Evolutionary conservation across 2,888 invertebrate species (phyloP), one percentile per base, ranked within the genome.

Genomic region (Stegophylla sp.): DNA sequence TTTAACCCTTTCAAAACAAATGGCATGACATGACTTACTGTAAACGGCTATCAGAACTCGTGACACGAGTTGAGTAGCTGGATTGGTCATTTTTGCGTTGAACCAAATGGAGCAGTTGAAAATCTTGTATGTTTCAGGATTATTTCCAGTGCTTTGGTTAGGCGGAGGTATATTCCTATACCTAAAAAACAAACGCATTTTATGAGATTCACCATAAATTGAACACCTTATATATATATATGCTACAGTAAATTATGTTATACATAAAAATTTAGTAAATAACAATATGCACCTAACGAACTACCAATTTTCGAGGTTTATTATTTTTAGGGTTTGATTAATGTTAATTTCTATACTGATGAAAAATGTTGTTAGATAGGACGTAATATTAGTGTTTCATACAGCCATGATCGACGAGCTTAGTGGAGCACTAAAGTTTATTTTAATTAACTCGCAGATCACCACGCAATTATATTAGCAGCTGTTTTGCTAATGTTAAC

Each of bases 41-140:
- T 28, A 77, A 20, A 77, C 5, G 2, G 28, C 1, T 15, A 69
- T 77, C 41, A 67, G 28, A 45, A 69, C 34, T 34, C 77, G 56
- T 0, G 77, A 67, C 15, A 20, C 56, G 48, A 45, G 59, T 15
- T 77, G 77, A 3, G 77, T 77, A 3, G 28, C 15, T 7, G 20
- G 4, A 34, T 48, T 77, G 0, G 67, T 77, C 13, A 5, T 34
- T 45, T 67, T 77, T 9, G 45, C 12, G 48, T 59, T 69, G 12
- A 56, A 59, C 9, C 59, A 2, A 45, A 45, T 69, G 17, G 69
- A 69, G 43, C 77, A 69, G 12, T 20, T 59, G 10, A 56, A 12
- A 5, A 69, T 20, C 20, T 56, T 13, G 10, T 34, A 53, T 0
- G 17, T 28, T 17, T 48, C 67, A 12, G 59, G 20, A 3, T 34